Evolutionary conservation across 2,113 vertebrate species (phyloP).

Genomic region (Leptosomus discolor): DNA sequence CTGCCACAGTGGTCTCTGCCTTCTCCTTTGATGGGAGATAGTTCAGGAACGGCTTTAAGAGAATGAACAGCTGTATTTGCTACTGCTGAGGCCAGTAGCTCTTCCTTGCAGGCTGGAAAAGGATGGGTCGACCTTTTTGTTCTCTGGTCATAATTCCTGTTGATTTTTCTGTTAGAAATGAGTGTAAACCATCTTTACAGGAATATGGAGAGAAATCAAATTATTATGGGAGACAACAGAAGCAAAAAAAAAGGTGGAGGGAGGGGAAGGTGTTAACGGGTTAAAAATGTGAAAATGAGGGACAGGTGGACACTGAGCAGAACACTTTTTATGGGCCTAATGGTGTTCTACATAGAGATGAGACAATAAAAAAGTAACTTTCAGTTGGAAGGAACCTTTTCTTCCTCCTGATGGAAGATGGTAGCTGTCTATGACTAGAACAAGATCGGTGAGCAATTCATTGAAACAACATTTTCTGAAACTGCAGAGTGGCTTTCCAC

Average conservation of each 20-base stretch:
- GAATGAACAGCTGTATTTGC: neutral
- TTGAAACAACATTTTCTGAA: neutral
- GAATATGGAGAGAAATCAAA: neutral
- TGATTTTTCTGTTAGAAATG: neutral
- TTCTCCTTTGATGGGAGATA: neutral
- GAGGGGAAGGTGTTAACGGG: neutral
- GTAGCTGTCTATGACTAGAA: neutral
- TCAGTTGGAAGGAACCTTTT: neutral
- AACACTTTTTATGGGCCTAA: rapidly evolving
- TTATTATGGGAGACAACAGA: neutral
- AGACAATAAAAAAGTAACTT: neutral
- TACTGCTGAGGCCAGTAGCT: neutral
- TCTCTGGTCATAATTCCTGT: neutral
- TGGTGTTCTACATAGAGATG: neutral
- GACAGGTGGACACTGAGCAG: neutral
- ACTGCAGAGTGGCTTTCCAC: neutral
- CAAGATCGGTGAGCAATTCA: neutral
- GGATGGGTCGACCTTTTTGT: neutral
- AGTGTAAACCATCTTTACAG: neutral
- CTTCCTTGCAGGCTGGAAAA: neutral
- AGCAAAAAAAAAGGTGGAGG: rapidly evolving
- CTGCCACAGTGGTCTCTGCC: neutral
- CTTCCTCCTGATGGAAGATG: neutral
- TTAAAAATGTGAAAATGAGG: neutral
- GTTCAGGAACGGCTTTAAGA: neutral